Base-by-base conservation (phyloP, 2,888 invertebrate genomes). In the Drosophila subsilvestris region DNA sequence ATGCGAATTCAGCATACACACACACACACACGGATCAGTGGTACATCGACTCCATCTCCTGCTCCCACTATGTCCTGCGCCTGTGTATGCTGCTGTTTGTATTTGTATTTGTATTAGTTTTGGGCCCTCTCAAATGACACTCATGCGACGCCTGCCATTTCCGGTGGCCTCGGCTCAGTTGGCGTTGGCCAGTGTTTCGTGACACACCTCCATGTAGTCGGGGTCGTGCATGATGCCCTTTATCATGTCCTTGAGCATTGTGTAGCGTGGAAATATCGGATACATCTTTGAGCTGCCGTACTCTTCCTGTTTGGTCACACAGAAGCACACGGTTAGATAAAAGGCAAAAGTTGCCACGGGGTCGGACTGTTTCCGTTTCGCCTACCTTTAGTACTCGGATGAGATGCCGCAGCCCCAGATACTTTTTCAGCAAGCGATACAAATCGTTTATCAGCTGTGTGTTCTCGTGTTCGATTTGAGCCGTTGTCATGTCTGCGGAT, bases 121-220 rank as follows among this genome's bases (percentile, higher is more conserved):
- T 69, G 53, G 77, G 65, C 66, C 70, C 75, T 79, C 84, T 85
- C 76, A 86, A 76, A 86, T 86, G 81, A 86, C 85, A 81, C 86
- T 86, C 85, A 86, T 86, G 81, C 85, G 86, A 79, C 86, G 86
- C 61, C 86, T 86, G 79, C 86, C 85, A 86, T 86, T 86, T 82
- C 86, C 85, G 79, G 80, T 70, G 80, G 74, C 84, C 79, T 79
- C 79, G 78, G 74, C 80, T 91, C 86, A 91, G 79, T 91, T 91
- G 91, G 96, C 91, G 79, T 91, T 91, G 91, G 96, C 97, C 91
- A 96, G 60, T 50, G 85, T 94, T 93, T 98, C 98, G 92, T 98
- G 98, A 93, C 97, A 97, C 75, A 98, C 97, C 93, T 98, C 98
- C 96, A 98, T 97, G 93, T 98, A 98, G 93, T 97, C 97, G n/a